Percentiles rank a stretch among this genome's conserved stretches.
These are phyloP conservation scores for Aricia artaxerxes DNA, from an alignment of 2,888 invertebrate species.

Conservation along the genomic window DNA sequence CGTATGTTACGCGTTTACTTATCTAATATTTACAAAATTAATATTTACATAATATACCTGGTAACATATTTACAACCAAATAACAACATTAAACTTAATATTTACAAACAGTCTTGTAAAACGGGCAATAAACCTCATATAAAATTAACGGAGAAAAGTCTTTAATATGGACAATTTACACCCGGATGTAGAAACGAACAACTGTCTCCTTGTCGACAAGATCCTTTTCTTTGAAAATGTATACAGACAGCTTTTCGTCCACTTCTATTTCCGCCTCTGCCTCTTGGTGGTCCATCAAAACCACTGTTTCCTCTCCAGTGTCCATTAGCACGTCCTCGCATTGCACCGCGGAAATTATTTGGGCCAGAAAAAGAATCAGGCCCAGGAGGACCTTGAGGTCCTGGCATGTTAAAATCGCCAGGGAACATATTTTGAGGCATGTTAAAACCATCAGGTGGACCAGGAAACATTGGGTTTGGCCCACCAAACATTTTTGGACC, in stretches of 20 bases:
- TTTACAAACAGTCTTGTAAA: slow-evolving; percentile 34
- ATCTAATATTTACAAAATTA: slow-evolving; percentile 3
- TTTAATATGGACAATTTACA: slow-evolving; percentile 79
- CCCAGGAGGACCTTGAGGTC: slow-evolving; percentile 57
- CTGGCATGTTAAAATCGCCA: slow-evolving; percentile 75
- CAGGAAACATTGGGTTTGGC: slow-evolving; percentile 61
- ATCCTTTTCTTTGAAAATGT: slow-evolving; percentile 89
- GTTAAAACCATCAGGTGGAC: slow-evolving; percentile 67
- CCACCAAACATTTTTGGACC: slow-evolving; percentile 67
- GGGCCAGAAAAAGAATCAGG: slow-evolving; percentile 64
- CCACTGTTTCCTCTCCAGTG: slow-evolving; percentile 75
- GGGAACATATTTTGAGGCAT: slow-evolving; percentile 76
- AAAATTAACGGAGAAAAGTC: slow-evolving; percentile 29
- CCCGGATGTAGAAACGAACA: slow-evolving; percentile 92
- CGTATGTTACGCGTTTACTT: background rate
- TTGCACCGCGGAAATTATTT: slow-evolving; percentile 77
- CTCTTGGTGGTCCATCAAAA: slow-evolving; percentile 73
- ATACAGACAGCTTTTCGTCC: slow-evolving; percentile 84
- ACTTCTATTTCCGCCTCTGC: slow-evolving; percentile 73
- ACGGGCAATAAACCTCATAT: background rate
- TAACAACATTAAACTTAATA: slow-evolving; percentile 5
- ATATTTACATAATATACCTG: slow-evolving; percentile 6
- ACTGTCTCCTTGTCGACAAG: slow-evolving; percentile 89
- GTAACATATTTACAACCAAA: slow-evolving; percentile 14
- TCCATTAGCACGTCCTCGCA: slow-evolving; percentile 77